Evolutionary conservation across 2,888 invertebrate species (phyloP).

Genomic region (Chelonus formosanus): DNA sequence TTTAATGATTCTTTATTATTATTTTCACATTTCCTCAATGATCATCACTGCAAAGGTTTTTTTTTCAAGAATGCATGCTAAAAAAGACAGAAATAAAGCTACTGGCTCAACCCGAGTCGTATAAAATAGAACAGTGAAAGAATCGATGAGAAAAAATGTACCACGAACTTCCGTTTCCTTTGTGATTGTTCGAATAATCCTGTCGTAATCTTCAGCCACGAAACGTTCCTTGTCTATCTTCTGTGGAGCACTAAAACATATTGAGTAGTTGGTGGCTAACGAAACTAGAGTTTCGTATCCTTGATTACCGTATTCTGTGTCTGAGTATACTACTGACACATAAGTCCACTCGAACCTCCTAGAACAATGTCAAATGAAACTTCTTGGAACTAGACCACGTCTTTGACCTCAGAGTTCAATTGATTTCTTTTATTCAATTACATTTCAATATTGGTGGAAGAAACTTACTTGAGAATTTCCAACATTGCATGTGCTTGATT

Average conservation of each 20-base stretch:
- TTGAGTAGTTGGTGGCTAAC: constrained; percentile 63
- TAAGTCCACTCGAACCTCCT: constrained; percentile 68
- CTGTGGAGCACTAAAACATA: constrained; percentile 67
- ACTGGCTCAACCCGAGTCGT: too few relatives aligned
- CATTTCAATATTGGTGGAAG: neutral
- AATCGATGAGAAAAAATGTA: constrained; percentile 43
- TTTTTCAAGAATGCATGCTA: too few relatives aligned
- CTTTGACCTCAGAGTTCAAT: too few relatives aligned
- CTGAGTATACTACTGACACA: constrained; percentile 68
- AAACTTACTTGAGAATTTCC: constrained; percentile 66
- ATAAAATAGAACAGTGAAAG: neutral
- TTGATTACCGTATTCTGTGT: constrained; percentile 69
- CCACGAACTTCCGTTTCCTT: constrained; percentile 66
- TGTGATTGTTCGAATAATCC: constrained; percentile 62
- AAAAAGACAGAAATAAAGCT: too few relatives aligned
- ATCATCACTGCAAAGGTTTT: too few relatives aligned
- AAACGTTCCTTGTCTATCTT: constrained; percentile 65
- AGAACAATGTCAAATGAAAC: constrained; percentile 34
- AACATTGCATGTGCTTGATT: constrained; percentile 69
- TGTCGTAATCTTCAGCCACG: constrained; percentile 61
- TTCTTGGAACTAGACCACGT: too few relatives aligned
- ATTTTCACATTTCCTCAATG: too few relatives aligned
- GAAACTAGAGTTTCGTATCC: constrained; percentile 66
- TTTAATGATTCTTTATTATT: too few relatives aligned
- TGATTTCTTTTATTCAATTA: too few relatives aligned